phyloP scores from a whole-genome alignment of 2,888 invertebrate genomes.

The Synanthedon andrenaeformis region DNA sequence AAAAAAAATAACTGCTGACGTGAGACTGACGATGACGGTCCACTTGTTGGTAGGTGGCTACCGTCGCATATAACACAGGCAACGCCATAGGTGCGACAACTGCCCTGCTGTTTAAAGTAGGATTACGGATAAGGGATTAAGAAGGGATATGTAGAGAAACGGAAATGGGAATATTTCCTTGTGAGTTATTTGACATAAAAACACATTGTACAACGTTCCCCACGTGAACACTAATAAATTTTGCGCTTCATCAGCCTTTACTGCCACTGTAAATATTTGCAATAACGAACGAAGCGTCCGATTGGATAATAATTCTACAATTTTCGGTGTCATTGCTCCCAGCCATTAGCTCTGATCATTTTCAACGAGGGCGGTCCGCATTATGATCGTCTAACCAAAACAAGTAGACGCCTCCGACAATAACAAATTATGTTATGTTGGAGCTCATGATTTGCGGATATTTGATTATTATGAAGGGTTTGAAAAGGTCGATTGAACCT shows the following conservation, averaged over 20 bases:
- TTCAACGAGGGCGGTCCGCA: neutral
- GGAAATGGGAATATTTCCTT: no score
- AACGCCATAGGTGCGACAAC: no score
- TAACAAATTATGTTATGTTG: slow-evolving; percentile 15
- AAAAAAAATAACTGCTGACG: no score
- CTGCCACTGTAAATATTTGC: neutral
- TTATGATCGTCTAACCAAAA: neutral
- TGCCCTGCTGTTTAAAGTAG: no score
- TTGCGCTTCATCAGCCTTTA: neutral
- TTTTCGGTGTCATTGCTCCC: slow-evolving; percentile 15
- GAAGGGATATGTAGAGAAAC: no score
- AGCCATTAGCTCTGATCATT: slow-evolving; percentile 15
- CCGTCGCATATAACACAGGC: no score
- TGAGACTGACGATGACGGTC: no score
- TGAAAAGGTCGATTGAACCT: slow-evolving; percentile 45
- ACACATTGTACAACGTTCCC: no score
- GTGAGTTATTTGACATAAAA: no score
- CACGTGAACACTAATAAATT: neutral
- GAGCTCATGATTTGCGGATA: slow-evolving; percentile 42
- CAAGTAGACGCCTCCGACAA: neutral
- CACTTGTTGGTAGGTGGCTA: no score
- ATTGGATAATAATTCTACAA: slow-evolving; percentile 11
- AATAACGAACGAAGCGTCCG: neutral
- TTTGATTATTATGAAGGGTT: slow-evolving; percentile 45
- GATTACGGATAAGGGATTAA: no score